Percentiles rank a stretch among this genome's conserved stretches.
Conservation (phyloP, 2,888 invertebrate genomes). For the Oligia strigilis region DNA sequence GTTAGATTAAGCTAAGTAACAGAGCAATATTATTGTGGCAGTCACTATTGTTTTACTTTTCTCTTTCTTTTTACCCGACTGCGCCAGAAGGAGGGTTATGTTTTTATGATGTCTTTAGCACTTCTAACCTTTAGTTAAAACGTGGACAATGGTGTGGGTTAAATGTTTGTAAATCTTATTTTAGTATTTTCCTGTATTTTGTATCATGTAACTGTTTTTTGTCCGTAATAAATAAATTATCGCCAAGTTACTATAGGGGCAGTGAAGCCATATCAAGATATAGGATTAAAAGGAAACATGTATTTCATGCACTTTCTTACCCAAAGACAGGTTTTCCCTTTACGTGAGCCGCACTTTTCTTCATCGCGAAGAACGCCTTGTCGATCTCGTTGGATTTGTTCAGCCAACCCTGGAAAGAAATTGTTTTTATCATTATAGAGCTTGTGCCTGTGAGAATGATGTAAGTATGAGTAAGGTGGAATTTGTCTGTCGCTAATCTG, state of each 20-base stretch:
- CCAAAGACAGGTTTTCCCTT: slow-evolving; percentile 86
- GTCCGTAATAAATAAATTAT: background rate
- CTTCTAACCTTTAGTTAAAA: too few relatives aligned
- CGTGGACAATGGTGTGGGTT: too few relatives aligned
- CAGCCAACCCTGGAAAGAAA: slow-evolving; percentile 82
- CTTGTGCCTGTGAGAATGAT: background rate
- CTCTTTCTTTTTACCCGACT: too few relatives aligned
- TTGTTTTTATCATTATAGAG: background rate
- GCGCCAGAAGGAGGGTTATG: too few relatives aligned
- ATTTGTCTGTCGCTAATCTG: too few relatives aligned
- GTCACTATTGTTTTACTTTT: too few relatives aligned
- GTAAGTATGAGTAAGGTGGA: background rate
- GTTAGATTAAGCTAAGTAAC: too few relatives aligned
- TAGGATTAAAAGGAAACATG: background rate
- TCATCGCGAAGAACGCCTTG: slow-evolving; percentile 91
- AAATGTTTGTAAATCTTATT: too few relatives aligned
- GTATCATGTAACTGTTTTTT: too few relatives aligned
- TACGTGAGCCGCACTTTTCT: slow-evolving; percentile 86
- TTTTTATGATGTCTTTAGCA: too few relatives aligned
- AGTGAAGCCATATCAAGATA: background rate
- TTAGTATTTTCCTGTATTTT: too few relatives aligned
- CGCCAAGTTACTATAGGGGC: background rate
- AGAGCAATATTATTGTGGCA: too few relatives aligned
- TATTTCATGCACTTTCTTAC: slow-evolving; percentile 70
- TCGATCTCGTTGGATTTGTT: slow-evolving; percentile 90